Evolutionary conservation across 2,113 vertebrate genomes (phyloP).

Genomic region (Bufo gargarizans): DNA sequence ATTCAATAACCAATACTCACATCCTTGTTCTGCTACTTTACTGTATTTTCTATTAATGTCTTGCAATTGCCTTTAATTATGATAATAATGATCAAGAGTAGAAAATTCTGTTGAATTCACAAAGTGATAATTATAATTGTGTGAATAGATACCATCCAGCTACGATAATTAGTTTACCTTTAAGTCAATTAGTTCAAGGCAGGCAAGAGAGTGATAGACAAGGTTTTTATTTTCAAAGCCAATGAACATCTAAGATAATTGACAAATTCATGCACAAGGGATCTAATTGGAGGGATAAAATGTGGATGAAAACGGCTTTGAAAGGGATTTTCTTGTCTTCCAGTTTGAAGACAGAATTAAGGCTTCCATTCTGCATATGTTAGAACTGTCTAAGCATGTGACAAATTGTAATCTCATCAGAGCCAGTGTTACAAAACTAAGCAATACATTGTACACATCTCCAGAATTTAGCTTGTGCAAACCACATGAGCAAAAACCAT

Average conservation of each 20-base stretch:
- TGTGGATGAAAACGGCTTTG: slow-evolving; percentile 40
- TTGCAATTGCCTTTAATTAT: slow-evolving; percentile 19
- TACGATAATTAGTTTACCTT: slow-evolving; percentile 45
- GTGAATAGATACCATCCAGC: slow-evolving; percentile 18
- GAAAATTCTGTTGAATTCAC: background rate
- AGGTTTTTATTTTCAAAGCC: slow-evolving; percentile 9
- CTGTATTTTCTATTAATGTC: background rate
- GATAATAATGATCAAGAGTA: slow-evolving; percentile 4
- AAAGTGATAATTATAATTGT: slow-evolving; percentile 37
- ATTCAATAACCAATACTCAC: background rate
- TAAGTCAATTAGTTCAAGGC: slow-evolving; percentile 43
- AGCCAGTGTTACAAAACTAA: background rate
- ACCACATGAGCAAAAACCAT: too few species aligned
- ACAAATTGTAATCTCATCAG: slow-evolving; percentile 30
- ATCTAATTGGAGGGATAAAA: slow-evolving; percentile 44
- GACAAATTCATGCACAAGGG: slow-evolving; percentile 34
- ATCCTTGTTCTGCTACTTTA: background rate
- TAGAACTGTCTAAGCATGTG: slow-evolving; percentile 35
- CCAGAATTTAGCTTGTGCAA: background rate
- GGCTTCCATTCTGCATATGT: slow-evolving; percentile 10
- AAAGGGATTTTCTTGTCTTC: slow-evolving; percentile 50
- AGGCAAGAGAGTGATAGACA: slow-evolving; percentile 29
- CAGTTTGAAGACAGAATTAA: slow-evolving; percentile 31
- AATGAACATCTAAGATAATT: slow-evolving; percentile 37
- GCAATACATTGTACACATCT: background rate